phyloP scores from a whole-genome alignment of 1,140 invertebrate genomes.

The Drosophila ercepeae region DNA sequence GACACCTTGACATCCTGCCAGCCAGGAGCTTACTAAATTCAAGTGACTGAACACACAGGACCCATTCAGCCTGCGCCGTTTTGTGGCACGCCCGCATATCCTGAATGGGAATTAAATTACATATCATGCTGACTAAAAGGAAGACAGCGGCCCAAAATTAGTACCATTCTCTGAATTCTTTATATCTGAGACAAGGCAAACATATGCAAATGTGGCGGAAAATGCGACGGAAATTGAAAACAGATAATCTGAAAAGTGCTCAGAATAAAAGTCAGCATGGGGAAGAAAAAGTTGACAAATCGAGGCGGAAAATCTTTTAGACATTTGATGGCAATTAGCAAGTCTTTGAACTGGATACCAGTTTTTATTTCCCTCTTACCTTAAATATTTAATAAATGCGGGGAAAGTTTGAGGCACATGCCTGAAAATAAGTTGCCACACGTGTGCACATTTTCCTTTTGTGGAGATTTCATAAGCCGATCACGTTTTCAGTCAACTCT shows the following conservation, averaged over 20 bases:
- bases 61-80: slow-evolving; percentile 18
- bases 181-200: background rate
- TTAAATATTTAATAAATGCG: background rate
- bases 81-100: slow-evolving; percentile 3
- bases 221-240: slow-evolving; percentile 45
- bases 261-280: background rate
- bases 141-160: slow-evolving; percentile 3
- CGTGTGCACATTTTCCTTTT: background rate
- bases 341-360: background rate
- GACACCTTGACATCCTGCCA: slow-evolving; percentile 10
- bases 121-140: slow-evolving; percentile 8
- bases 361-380: background rate
- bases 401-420: too few species aligned
- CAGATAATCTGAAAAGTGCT: slow-evolving; percentile 37
- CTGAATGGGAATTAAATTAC: slow-evolving; percentile 46
- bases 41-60: slow-evolving; percentile 4
- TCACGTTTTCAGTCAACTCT: slow-evolving; percentile 23
- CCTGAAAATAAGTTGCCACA: background rate
- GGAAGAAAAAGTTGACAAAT: background rate
- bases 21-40: slow-evolving; percentile 8
- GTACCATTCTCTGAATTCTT: slow-evolving; percentile 3
- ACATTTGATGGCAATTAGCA: slow-evolving; percentile 19
- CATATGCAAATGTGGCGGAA: slow-evolving; percentile 23
- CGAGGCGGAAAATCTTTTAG: background rate
- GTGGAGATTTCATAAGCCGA: slow-evolving; percentile 8